Conservation (phyloP, 1,140 invertebrate species). For the Drosophila suzukii region DNA sequence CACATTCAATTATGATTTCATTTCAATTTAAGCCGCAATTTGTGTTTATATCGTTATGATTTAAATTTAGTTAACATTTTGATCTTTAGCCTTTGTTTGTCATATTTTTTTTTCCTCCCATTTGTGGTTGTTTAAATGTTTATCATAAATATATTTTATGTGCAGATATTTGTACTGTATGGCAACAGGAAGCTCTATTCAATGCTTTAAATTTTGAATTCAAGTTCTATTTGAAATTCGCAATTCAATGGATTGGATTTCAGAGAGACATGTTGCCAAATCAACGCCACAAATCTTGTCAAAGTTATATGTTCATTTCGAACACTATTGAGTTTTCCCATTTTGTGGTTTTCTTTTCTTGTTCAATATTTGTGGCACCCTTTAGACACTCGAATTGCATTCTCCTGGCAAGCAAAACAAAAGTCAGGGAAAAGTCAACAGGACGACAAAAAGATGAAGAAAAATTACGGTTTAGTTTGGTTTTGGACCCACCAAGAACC, state of each 20-base stretch:
- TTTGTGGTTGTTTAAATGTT: not conserved
- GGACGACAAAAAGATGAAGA: constrained; percentile 24
- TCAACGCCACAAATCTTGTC: constrained; percentile 4
- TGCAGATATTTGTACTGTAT: not conserved
- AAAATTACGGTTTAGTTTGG: constrained; percentile 47
- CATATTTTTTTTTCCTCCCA: not conserved
- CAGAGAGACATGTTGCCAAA: not conserved
- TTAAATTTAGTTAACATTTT: not conserved
- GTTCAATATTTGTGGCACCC: constrained; percentile 1
- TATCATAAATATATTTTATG: not conserved
- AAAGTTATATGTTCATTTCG: not conserved
- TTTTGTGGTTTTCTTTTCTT: not conserved
- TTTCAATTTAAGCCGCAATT: not conserved
- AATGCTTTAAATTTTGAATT: too few relatives aligned
- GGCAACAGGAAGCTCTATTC: too few relatives aligned
- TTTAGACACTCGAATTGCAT: constrained; percentile 7
- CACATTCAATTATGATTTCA: not conserved
- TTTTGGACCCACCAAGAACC: constrained; percentile 35
- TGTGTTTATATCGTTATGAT: not conserved
- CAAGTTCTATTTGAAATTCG: not conserved
- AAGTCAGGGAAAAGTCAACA: constrained; percentile 23
- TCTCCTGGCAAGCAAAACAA: constrained; percentile 15
- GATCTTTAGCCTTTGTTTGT: not conserved
- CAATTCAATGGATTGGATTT: not conserved
- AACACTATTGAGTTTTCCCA: not conserved